A percentile compares a stretch with the other conserved stretches of the same genome.
phyloP scores from a whole-genome alignment of 2,888 invertebrate genomes.

The Nasonia oneida region DNA sequence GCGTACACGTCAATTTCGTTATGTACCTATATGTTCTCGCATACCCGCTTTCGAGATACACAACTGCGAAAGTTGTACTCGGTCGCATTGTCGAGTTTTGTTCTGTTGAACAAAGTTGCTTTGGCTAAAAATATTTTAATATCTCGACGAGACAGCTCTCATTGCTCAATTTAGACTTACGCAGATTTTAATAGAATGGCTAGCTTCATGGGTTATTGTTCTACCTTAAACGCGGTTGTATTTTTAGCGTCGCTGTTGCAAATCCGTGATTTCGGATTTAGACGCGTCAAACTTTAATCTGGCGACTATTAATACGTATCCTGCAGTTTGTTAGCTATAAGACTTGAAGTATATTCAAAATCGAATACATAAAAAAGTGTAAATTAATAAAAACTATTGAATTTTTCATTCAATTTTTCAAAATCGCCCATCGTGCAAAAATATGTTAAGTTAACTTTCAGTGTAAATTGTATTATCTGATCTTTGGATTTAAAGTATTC shows the following conservation, averaged over 20 bases:
- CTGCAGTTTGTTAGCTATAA: background rate
- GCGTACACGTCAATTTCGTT: slow-evolving; percentile 23
- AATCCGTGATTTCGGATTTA: background rate
- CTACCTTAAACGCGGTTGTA: background rate
- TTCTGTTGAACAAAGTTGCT: background rate
- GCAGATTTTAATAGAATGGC: slow-evolving; percentile 13
- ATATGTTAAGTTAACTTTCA: no score
- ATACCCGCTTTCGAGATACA: background rate
- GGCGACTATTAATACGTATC: background rate
- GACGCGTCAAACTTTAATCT: background rate
- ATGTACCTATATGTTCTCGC: slow-evolving; percentile 6
- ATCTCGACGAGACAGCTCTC: background rate
- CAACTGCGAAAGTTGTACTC: slow-evolving; percentile 11
- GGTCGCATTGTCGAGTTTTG: slow-evolving; percentile 34
- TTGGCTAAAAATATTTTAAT: background rate
- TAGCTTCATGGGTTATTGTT: background rate
- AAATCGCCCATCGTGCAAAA: no score
- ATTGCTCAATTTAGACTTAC: background rate
- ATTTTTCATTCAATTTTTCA: no score
- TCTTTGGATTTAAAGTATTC: background rate
- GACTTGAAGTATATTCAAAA: background rate
- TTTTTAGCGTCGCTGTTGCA: background rate
- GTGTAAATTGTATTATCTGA: background rate
- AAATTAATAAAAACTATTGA: no score
- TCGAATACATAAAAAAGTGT: no score